Evolutionary conservation across 2,113 vertebrate species (phyloP).

Genomic region (Bettongia penicillata): DNA sequence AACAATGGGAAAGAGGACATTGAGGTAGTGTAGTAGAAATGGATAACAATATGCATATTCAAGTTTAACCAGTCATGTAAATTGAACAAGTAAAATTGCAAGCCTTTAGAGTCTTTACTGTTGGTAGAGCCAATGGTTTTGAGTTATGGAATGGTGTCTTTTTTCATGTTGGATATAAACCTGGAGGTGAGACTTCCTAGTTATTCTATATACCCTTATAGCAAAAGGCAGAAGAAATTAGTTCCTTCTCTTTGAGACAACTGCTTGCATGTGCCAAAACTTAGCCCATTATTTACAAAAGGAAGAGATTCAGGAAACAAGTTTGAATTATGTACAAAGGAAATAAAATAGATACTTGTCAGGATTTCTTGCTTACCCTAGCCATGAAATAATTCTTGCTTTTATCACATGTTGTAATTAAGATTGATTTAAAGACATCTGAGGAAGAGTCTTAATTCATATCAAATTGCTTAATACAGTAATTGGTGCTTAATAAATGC

Average conservation of each 20-base stretch:
- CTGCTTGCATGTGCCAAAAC: neutral
- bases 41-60: neutral
- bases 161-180: neutral
- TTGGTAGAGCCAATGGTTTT: conserved; percentile 3
- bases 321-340: neutral
- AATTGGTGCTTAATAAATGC: too few species aligned
- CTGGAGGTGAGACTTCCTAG: neutral
- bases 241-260: neutral
- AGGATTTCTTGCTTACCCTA: too few species aligned
- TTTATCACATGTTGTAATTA: too few species aligned
- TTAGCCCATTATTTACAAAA: neutral
- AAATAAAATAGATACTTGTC: neutral
- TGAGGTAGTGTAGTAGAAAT: neutral
- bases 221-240: neutral
- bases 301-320: neutral
- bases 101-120: neutral
- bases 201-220: neutral
- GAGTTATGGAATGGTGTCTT: conserved; percentile 8
- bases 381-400: too few species aligned
- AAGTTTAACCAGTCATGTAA: neutral
- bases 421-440: too few species aligned
- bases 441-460: too few species aligned
- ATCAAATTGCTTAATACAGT: too few species aligned
- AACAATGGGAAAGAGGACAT: neutral
- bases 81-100: neutral